Evolutionary conservation across 92 coral and sea anemone species (phyloP).

Genomic region (Isaurus tuberculatus): DNA sequence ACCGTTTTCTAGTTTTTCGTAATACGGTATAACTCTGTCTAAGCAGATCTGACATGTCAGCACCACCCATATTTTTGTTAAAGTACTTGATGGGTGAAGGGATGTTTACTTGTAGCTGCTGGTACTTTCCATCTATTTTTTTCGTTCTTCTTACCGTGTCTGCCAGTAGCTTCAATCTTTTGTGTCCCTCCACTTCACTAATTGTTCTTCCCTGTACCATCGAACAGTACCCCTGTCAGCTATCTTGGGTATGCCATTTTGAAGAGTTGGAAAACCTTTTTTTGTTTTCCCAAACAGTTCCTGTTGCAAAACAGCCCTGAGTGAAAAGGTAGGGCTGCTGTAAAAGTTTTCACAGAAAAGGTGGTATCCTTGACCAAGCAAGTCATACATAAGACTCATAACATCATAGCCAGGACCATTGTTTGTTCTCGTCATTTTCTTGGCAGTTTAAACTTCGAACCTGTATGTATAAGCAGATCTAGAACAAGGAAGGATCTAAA

Average conservation of each 20-base stretch:
- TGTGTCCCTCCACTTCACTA: constrained; percentile 31
- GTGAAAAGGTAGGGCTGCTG: constrained; percentile 19
- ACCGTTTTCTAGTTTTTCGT: constrained; percentile 1
- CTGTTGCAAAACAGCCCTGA: constrained; percentile 19
- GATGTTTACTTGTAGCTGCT: constrained; percentile 7
- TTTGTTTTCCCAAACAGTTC: constrained; percentile 20
- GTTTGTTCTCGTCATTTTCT: constrained; percentile 9
- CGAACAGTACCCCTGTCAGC: constrained; percentile 19
- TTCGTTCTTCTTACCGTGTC: constrained; percentile 21
- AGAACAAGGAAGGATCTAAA: constrained; percentile 46
- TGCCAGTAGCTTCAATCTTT: constrained; percentile 12
- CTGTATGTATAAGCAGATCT: constrained; percentile 21
- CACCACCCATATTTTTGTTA: constrained; percentile 20
- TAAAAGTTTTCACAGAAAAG: constrained; percentile 23
- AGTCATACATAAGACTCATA: background rate
- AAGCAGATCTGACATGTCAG: constrained; percentile 6
- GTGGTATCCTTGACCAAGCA: constrained; percentile 24
- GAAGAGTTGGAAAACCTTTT: constrained; percentile 18
- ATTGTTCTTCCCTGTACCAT: background rate
- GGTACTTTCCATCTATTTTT: constrained; percentile 4
- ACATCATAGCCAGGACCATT: constrained; percentile 37
- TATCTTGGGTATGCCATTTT: constrained; percentile 9
- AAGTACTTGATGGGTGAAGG: constrained; percentile 8
- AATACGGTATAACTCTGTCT: background rate
- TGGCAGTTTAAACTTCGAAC: constrained; percentile 42